A percentile compares a stretch with the other conserved stretches of the same genome.
Evolutionary conservation across 2,888 invertebrate species (phyloP).

Genomic region (Ectobius pallidus): DNA sequence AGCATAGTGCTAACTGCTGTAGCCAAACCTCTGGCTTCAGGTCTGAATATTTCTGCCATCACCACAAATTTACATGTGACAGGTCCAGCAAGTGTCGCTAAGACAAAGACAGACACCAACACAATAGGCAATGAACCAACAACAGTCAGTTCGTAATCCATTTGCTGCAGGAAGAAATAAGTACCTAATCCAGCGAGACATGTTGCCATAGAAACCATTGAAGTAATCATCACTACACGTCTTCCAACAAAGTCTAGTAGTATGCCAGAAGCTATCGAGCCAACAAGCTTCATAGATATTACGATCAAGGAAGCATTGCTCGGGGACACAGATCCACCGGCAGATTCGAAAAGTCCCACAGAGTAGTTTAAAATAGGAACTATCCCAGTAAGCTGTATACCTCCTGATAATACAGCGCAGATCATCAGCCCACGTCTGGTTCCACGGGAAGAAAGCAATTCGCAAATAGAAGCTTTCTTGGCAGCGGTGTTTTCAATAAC

Average conservation of each 20-base stretch:
- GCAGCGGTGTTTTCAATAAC: slow-evolving; percentile 46
- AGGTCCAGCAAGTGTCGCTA: slow-evolving; percentile 31
- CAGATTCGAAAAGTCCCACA: slow-evolving; percentile 50
- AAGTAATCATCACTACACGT: slow-evolving; percentile 54
- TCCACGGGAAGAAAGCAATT: neutral
- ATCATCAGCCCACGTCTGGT: slow-evolving; percentile 52
- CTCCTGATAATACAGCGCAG: slow-evolving; percentile 51
- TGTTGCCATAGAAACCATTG: slow-evolving; percentile 51
- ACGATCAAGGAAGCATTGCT: slow-evolving; percentile 54
- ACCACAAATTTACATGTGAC: slow-evolving; percentile 32
- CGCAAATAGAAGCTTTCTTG: neutral
- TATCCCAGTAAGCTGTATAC: slow-evolving; percentile 57
- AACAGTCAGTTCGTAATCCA: slow-evolving; percentile 30
- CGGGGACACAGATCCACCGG: slow-evolving; percentile 48
- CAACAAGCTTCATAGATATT: slow-evolving; percentile 53
- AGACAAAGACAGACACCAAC: slow-evolving; percentile 27
- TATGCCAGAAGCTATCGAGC: slow-evolving; percentile 47
- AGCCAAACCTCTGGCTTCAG: slow-evolving; percentile 31
- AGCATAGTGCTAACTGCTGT: slow-evolving; percentile 41
- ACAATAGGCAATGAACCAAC: slow-evolving; percentile 29
- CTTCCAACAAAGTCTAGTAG: slow-evolving; percentile 56
- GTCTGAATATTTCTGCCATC: no score
- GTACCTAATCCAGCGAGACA: slow-evolving; percentile 49
- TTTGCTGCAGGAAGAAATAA: slow-evolving; percentile 49
- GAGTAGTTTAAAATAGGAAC: slow-evolving; percentile 54